These are phyloP conservation scores for Rhopilema esculentum DNA, from an alignment of 30 jellyfish, hydroid and myxozoan genomes.

Conservation along the genomic window DNA sequence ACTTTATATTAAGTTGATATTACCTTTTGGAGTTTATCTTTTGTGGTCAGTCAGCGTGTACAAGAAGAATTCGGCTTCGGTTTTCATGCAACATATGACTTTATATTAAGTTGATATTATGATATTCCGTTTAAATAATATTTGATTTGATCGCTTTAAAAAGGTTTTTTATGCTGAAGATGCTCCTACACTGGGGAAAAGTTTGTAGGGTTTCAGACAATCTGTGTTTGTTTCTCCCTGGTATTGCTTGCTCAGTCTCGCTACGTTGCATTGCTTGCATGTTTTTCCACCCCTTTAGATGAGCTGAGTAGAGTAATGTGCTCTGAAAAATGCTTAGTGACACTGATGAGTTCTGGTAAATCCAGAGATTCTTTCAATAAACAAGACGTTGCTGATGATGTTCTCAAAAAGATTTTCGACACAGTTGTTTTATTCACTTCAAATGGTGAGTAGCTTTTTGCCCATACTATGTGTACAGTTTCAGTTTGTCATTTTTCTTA, in stretches of 20 bases:
- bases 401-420: conserved; percentile 74
- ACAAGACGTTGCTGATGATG: conserved; percentile 38
- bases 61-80: no score
- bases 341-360: conserved; percentile 37
- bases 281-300: conserved; percentile 7
- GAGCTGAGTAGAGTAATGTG: conserved; percentile 49
- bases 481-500: neutral
- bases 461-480: neutral
- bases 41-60: no score
- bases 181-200: no score
- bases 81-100: no score
- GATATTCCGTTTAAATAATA: no score
- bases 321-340: conserved; percentile 13
- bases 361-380: conserved; percentile 55
- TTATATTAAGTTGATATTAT: no score
- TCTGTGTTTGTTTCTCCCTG: neutral
- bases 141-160: no score
- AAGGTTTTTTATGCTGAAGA: no score
- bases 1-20: no score
- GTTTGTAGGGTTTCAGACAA: no score
- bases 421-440: conserved; percentile 80
- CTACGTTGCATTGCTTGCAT: no score
- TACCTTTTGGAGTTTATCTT: no score
- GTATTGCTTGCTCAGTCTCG: neutral
- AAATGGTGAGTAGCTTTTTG: conserved; percentile 64